Evolutionary conservation across 2,888 invertebrate genomes (phyloP).

Genomic region (Lepidocyrtoides sp.): DNA sequence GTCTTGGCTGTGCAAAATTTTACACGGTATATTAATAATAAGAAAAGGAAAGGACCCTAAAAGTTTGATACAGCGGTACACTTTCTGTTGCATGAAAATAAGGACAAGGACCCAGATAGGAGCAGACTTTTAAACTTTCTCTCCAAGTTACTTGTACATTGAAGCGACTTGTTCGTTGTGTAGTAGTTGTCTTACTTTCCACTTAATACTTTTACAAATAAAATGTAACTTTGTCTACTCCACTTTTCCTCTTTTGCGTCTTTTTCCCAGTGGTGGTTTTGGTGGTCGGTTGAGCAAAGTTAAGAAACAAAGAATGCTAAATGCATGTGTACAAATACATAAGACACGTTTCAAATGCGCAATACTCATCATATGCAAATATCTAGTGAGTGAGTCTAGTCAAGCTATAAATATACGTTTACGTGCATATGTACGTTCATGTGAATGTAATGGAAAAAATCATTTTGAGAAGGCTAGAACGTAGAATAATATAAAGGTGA

Average conservation of each 20-base stretch:
- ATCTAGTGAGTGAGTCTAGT: not conserved
- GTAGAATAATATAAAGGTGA: no score
- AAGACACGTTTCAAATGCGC: not conserved
- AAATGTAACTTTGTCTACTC: slow-evolving; percentile 43
- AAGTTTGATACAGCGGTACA: no score
- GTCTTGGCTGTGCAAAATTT: no score
- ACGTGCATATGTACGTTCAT: not conserved
- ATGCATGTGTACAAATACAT: slow-evolving; percentile 50
- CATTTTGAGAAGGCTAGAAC: not conserved
- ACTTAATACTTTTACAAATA: slow-evolving; percentile 49
- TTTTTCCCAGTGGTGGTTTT: slow-evolving; percentile 1
- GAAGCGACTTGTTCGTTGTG: not conserved
- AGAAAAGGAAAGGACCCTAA: no score
- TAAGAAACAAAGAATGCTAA: not conserved
- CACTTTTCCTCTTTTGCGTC: not conserved
- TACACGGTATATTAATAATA: no score
- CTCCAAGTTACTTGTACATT: not conserved
- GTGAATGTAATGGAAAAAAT: not conserved
- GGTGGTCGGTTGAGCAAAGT: not conserved
- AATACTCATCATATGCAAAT: not conserved
- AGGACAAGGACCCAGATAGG: slow-evolving; percentile 40
- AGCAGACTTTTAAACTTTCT: slow-evolving; percentile 25
- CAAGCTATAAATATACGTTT: not conserved
- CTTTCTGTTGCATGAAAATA: slow-evolving; percentile 32
- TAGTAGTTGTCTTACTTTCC: not conserved